Conservation (phyloP, 2,797 vertebrate species). For the Naso thynnoides region DNA sequence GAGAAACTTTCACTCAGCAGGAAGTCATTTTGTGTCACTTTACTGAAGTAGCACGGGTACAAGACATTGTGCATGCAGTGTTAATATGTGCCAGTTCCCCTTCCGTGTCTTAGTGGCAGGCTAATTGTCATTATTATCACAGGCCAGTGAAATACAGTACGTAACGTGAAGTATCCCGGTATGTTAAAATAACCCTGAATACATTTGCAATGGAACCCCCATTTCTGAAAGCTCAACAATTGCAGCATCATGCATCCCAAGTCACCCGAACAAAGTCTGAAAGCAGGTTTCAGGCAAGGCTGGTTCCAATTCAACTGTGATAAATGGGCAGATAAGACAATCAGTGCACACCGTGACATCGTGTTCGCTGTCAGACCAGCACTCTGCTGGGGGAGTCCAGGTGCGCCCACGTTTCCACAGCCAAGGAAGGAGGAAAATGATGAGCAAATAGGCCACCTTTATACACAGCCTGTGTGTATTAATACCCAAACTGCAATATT, state of each 20-base stretch:
- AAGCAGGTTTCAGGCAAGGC: constrained; percentile 95
- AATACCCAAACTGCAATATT: constrained; percentile 58
- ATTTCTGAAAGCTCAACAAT: constrained; percentile 78
- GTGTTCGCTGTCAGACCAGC: constrained; percentile 88
- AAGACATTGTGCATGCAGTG: constrained; percentile 16
- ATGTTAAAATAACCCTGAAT: constrained; percentile 71
- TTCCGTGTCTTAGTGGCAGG: constrained; percentile 26
- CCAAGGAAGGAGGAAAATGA: constrained; percentile 66
- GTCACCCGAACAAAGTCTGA: constrained; percentile 90
- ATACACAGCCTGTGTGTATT: constrained; percentile 55
- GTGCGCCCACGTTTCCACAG: constrained; percentile 86
- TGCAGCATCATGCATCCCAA: constrained; percentile 86
- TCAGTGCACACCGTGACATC: constrained; percentile 93
- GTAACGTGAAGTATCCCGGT: constrained; percentile 45
- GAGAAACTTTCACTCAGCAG: constrained; percentile 37
- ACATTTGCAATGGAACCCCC: constrained; percentile 77
- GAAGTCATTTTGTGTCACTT: constrained; percentile 41
- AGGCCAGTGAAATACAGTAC: constrained; percentile 53
- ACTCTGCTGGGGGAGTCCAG: constrained; percentile 90
- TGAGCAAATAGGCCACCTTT: constrained; percentile 48
- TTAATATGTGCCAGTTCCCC: constrained; percentile 37
- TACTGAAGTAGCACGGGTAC: constrained; percentile 28
- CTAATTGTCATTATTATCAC: constrained; percentile 62
- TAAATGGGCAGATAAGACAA: constrained; percentile 99
- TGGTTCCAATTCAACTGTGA: constrained; percentile 99